phyloP scores from a whole-genome alignment of 2,888 invertebrate species.

The Himalopsyche japonica region DNA sequence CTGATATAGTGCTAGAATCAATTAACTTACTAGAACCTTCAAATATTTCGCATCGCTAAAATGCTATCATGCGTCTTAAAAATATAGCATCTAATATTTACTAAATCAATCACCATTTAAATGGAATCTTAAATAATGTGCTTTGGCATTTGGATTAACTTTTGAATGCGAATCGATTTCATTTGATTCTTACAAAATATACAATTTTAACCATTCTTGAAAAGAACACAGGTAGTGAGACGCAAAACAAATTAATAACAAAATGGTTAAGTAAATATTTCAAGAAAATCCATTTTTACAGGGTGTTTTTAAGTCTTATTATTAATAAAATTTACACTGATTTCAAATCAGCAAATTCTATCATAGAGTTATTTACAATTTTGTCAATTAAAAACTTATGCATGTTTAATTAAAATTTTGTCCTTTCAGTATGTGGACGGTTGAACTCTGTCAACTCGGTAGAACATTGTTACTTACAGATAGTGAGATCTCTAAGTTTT shows the following conservation, averaged over 20 bases:
- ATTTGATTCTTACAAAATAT: conserved; percentile 15
- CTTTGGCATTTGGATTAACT: conserved; percentile 38
- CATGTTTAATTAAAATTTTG: not conserved
- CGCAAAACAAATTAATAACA: conserved; percentile 19
- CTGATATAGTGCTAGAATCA: conserved; percentile 15
- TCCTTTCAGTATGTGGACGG: not conserved
- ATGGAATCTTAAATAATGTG: conserved; percentile 34
- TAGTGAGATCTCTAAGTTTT: conserved; percentile 40
- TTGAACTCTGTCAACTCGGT: not conserved
- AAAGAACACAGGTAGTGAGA: not conserved
- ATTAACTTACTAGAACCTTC: conserved; percentile 9
- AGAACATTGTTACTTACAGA: conserved; percentile 22
- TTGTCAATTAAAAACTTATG: not conserved
- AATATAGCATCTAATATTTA: not conserved
- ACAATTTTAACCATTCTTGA: not conserved
- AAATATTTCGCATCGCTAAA: not conserved
- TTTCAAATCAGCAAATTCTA: conserved; percentile 18
- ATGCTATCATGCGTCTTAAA: not conserved
- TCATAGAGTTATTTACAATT: not conserved
- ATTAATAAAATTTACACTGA: conserved; percentile 13
- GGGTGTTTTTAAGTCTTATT: conserved; percentile 5
- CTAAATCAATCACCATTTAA: conserved; percentile 26
- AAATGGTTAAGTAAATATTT: conserved; percentile 16
- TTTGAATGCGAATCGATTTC: conserved; percentile 29
- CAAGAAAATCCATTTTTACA: conserved; percentile 21